phyloP scores from a whole-genome alignment of 64 coral and sea anemone genomes.

The Dendrophyllia cribrosa region DNA sequence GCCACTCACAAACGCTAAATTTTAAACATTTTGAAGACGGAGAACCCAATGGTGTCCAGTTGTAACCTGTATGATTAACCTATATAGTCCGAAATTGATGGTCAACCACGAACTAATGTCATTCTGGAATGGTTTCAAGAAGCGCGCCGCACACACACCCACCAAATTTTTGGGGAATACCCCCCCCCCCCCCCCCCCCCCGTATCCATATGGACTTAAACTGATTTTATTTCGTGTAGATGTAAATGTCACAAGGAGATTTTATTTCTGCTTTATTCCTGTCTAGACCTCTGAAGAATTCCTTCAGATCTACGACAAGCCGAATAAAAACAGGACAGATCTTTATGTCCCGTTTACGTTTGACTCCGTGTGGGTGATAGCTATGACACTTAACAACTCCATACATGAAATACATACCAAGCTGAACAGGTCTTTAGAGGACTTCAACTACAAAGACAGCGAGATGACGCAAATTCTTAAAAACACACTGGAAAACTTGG shows the following conservation, averaged over 20 bases:
- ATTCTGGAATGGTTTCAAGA: no score
- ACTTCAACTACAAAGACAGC: slow-evolving; percentile 51
- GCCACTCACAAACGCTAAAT: no score
- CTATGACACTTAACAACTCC: slow-evolving; percentile 50
- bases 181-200: no score
- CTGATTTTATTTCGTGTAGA: no score
- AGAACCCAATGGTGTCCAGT: no score
- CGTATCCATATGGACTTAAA: no score
- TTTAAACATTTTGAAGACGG: no score
- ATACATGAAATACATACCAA: neutral
- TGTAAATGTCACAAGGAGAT: neutral
- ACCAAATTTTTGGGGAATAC: no score
- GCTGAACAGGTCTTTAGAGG: slow-evolving; percentile 43
- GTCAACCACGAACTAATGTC: no score
- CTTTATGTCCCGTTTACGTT: slow-evolving; percentile 45
- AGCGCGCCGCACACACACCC: no score
- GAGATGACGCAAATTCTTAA: slow-evolving; percentile 16
- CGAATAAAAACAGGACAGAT: neutral
- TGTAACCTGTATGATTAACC: no score
- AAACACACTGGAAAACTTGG: neutral
- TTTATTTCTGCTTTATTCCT: neutral
- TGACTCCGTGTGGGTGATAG: slow-evolving; percentile 64
- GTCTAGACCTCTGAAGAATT: slow-evolving; percentile 28
- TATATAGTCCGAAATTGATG: no score
- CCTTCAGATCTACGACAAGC: neutral